Evolutionary conservation across 2,888 invertebrate species (phyloP).

Genomic region (Mamestra brassicae): DNA sequence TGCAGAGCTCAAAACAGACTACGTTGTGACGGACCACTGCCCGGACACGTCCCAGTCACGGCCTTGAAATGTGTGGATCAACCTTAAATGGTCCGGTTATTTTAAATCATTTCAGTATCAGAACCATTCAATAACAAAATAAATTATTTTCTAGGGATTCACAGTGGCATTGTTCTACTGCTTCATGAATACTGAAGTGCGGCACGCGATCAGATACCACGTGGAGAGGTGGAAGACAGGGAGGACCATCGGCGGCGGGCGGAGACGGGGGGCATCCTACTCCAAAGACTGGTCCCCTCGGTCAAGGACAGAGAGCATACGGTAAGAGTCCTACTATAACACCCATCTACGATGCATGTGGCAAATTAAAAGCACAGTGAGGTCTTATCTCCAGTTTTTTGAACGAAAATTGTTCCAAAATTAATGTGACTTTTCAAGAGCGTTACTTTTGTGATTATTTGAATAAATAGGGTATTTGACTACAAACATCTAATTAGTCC

Average conservation of each 20-base stretch:
- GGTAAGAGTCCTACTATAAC: slow-evolving; percentile 87
- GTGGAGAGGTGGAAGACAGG: slow-evolving; percentile 95
- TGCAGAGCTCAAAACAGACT: too few relatives aligned
- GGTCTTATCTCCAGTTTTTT: not conserved
- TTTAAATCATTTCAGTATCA: not conserved
- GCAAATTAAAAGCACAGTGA: slow-evolving; percentile 4
- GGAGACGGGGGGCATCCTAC: slow-evolving; percentile 92
- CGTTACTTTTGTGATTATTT: not conserved
- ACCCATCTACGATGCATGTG: slow-evolving; percentile 30
- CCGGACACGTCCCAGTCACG: too few relatives aligned
- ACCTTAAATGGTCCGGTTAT: too few relatives aligned
- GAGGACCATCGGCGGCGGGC: slow-evolving; percentile 91
- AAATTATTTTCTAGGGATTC: slow-evolving; percentile 93
- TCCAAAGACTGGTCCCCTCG: slow-evolving; percentile 96
- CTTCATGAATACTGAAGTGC: slow-evolving; percentile 97
- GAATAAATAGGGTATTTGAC: not conserved
- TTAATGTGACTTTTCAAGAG: not conserved
- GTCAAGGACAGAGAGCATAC: slow-evolving; percentile 95
- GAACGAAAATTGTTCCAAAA: not conserved
- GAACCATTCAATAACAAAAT: not conserved
- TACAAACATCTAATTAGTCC: too few relatives aligned
- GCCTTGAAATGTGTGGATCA: too few relatives aligned
- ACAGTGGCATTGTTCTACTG: slow-evolving; percentile 97
- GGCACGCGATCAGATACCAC: slow-evolving; percentile 95
- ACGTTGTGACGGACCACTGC: too few relatives aligned